Percentiles rank a stretch among this genome's conserved stretches.
Conservation (phyloP, 2,888 invertebrate species). For the Melieria crassipennis region DNA sequence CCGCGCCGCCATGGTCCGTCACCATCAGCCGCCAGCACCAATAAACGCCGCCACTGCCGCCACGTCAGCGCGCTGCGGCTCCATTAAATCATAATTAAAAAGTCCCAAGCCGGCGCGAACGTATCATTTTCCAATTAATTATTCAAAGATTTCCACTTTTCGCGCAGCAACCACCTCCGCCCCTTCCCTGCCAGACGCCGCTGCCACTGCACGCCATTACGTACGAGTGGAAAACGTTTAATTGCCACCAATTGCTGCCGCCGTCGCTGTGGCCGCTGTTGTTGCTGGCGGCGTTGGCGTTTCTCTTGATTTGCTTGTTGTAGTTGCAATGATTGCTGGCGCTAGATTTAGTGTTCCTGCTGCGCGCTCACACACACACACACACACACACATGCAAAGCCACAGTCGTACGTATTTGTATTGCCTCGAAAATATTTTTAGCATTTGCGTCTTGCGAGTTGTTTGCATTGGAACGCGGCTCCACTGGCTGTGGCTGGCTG, state of each 20-base stretch:
- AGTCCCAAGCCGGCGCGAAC: slow-evolving; percentile 42
- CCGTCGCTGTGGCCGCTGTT: slow-evolving; percentile 6
- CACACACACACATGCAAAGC: no score
- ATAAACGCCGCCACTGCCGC: slow-evolving; percentile 9
- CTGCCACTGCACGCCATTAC: slow-evolving; percentile 3
- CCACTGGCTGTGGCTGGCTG: no score
- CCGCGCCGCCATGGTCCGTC: no score
- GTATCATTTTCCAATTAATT: slow-evolving; percentile 52
- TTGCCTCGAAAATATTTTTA: no score
- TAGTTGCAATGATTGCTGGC: no score
- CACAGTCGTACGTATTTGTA: no score
- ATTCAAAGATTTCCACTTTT: slow-evolving; percentile 41
- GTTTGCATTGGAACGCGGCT: no score
- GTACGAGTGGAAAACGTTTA: slow-evolving; percentile 41
- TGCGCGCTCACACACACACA: no score
- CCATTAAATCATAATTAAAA: slow-evolving; percentile 49
- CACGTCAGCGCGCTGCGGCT: neutral
- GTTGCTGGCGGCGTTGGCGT: neutral
- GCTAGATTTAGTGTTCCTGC: no score
- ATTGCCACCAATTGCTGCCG: slow-evolving; percentile 33
- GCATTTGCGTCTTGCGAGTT: no score
- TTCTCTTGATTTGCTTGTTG: no score
- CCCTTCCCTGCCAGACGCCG: neutral
- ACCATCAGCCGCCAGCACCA: neutral
- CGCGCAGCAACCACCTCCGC: slow-evolving; percentile 14